A percentile compares a stretch with the other conserved stretches of the same genome.
phyloP scores from a whole-genome alignment of 2,888 invertebrate species.

The Catotricha subobsoleta region DNA sequence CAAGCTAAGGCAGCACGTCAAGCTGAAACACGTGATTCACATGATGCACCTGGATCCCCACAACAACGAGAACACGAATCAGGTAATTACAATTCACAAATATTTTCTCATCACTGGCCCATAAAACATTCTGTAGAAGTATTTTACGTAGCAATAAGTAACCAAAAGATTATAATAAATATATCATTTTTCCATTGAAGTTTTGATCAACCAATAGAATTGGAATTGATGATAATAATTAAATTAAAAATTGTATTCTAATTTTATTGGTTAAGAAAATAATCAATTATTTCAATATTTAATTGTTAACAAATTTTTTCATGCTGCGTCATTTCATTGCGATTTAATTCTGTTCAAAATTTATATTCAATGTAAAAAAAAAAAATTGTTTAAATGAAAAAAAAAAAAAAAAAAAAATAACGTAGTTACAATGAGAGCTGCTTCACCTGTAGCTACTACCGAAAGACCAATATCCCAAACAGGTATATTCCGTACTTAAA shows the following conservation, averaged over 20 bases:
- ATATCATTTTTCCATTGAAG: no score
- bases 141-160: no score
- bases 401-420: constrained; percentile 6
- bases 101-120: no score
- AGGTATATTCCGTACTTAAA: constrained; percentile 13
- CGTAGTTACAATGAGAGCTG: constrained; percentile 15
- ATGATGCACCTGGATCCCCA: constrained; percentile 22
- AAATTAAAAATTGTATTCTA: no score
- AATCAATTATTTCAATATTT: constrained; percentile 7
- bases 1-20: constrained; percentile 28
- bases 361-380: neutral
- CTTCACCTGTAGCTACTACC: constrained; percentile 15
- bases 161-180: no score
- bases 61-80: constrained; percentile 21
- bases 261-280: no score
- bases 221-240: no score
- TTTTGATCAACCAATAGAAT: no score
- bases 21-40: constrained; percentile 24
- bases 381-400: constrained; percentile 9
- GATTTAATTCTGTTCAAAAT: constrained; percentile 7
- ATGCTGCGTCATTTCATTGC: constrained; percentile 1
- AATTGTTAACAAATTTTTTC: constrained; percentile 5
- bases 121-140: no score
- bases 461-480: constrained; percentile 16
- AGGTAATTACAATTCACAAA: constrained; percentile 17